phyloP scores from a whole-genome alignment of 2,113 vertebrate genomes.

The Capreolus pygargus region DNA sequence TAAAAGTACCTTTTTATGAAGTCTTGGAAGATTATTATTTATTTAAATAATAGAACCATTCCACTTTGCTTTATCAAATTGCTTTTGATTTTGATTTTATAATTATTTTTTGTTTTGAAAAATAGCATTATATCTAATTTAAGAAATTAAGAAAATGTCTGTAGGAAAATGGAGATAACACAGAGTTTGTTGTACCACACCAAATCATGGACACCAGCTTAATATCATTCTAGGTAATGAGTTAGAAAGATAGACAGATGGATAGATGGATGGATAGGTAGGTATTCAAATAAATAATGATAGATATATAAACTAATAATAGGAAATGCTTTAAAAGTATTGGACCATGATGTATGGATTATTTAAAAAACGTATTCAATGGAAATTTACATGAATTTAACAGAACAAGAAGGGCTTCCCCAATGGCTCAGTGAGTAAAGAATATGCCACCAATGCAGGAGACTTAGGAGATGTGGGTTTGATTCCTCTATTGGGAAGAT shows the following conservation, averaged over 20 bases:
- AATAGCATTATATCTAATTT: not conserved
- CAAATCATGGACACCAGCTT: not conserved
- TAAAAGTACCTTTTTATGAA: not conserved
- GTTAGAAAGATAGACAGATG: not conserved
- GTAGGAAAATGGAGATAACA: not conserved
- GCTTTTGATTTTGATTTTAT: not conserved
- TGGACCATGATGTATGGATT: not conserved
- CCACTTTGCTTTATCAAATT: not conserved
- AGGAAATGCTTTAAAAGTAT: not conserved
- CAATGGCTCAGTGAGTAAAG: no score
- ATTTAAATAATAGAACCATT: not conserved
- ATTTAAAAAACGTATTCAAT: not conserved
- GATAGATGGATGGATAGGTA: not conserved
- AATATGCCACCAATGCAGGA: no score
- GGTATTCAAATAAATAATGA: not conserved
- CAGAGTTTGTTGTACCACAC: not conserved
- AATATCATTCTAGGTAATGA: not conserved
- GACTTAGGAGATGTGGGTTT: no score
- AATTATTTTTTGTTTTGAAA: not conserved
- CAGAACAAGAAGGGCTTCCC: not conserved
- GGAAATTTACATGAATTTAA: not conserved
- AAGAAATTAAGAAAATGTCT: not conserved
- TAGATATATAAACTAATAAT: not conserved
- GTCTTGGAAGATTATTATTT: not conserved
- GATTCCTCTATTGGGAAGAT: no score